Conservation (phyloP, 2,113 vertebrate species). For the Seriola dumerili region DNA sequence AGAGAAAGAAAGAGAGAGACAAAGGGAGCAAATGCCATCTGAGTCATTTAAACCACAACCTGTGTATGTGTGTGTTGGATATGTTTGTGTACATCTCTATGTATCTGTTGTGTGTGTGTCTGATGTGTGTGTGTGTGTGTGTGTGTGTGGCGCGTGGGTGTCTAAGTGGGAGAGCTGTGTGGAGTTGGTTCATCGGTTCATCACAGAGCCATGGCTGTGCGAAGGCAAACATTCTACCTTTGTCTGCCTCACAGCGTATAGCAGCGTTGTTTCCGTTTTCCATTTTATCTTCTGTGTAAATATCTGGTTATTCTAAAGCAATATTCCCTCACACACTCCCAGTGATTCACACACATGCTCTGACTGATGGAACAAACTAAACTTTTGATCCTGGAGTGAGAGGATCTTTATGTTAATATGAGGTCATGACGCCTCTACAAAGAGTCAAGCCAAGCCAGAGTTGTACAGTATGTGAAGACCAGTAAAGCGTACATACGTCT, state of each 20-base stretch:
- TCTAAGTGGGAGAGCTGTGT: constrained; percentile 77
- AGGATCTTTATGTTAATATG: neutral
- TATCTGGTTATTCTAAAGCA: constrained; percentile 35
- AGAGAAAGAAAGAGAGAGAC: constrained; percentile 45
- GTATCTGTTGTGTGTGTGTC: constrained; percentile 41
- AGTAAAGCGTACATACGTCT: constrained; percentile 14
- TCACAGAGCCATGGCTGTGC: constrained; percentile 51
- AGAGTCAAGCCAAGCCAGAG: neutral
- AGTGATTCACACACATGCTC: constrained; percentile 40
- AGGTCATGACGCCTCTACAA: neutral
- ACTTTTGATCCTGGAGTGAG: constrained; percentile 32
- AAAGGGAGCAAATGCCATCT: constrained; percentile 81
- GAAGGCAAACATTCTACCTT: constrained; percentile 63
- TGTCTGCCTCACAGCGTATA: constrained; percentile 59
- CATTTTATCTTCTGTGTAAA: constrained; percentile 46
- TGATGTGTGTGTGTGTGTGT: constrained; percentile 18
- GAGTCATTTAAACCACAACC: constrained; percentile 81
- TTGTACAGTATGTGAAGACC: neutral
- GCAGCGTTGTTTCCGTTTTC: constrained; percentile 47
- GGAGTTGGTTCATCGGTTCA: constrained; percentile 75
- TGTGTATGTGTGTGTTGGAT: constrained; percentile 47
- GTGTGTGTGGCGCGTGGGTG: constrained; percentile 56
- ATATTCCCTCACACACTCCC: constrained; percentile 2
- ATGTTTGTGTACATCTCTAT: constrained; percentile 54
- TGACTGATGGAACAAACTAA: constrained; percentile 30